Evolutionary conservation across 2,797 vertebrate genomes (phyloP).

Genomic region (Lacerta viridis): DNA sequence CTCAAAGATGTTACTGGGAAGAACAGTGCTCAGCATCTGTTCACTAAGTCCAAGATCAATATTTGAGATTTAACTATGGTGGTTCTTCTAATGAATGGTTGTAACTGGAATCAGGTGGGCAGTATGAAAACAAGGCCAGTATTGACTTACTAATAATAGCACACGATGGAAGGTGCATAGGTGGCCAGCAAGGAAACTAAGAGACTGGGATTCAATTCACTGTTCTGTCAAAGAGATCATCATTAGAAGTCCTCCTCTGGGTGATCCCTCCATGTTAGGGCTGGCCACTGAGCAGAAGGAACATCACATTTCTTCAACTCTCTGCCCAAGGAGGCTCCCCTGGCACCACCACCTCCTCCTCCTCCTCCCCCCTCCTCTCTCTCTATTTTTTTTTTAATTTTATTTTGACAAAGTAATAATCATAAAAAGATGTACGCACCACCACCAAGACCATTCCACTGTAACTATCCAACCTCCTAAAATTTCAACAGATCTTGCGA

Average conservation of each 20-base stretch:
- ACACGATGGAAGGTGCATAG: background rate
- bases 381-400: too few relatives aligned
- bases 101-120: constrained; percentile 14
- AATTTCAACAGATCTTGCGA: too few relatives aligned
- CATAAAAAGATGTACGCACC: too few relatives aligned
- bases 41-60: constrained; percentile 11
- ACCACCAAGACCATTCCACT: too few relatives aligned
- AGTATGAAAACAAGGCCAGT: constrained; percentile 34
- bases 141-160: constrained; percentile 9
- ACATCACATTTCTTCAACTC: too few relatives aligned
- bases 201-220: background rate
- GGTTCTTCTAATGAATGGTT: background rate
- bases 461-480: too few relatives aligned
- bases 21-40: background rate
- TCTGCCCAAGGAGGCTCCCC: too few relatives aligned
- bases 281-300: background rate
- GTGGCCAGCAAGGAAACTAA: background rate
- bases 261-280: background rate
- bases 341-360: fast-evolving
- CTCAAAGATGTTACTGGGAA: constrained; percentile 39
- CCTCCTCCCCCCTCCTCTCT: too few relatives aligned
- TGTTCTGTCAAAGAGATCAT: background rate
- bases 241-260: background rate
- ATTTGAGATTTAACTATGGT: constrained; percentile 38
- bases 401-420: too few relatives aligned